A percentile compares a stretch with the other conserved stretches of the same genome.
These are phyloP conservation scores for Scaptomyza tumidula DNA, from an alignment of 2,888 invertebrate genomes.

Conservation along the genomic window DNA sequence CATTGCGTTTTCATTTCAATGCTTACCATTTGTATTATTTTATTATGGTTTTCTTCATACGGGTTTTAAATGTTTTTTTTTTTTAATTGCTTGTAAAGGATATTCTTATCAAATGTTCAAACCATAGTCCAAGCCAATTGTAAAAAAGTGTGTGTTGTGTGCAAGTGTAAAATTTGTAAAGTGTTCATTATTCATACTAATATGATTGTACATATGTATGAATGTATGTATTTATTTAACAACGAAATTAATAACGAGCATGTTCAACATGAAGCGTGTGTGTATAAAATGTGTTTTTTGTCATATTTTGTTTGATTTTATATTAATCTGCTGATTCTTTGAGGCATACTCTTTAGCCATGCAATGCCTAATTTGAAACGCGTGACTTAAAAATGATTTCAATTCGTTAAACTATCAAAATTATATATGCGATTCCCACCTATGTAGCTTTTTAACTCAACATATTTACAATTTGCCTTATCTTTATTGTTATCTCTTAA, in stretches of 20 bases:
- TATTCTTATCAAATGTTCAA: conserved; percentile 58
- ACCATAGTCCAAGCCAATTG: conserved; percentile 59
- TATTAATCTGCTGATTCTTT: conserved; percentile 55
- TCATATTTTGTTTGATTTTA: conserved; percentile 26
- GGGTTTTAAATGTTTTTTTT: conserved; percentile 19
- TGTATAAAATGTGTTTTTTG: conserved; percentile 70
- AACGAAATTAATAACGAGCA: conserved; percentile 71
- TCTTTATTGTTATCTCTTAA: conserved; percentile 61
- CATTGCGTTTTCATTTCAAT: conserved; percentile 63
- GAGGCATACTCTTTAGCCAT: conserved; percentile 46
- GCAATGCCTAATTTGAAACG: conserved; percentile 42
- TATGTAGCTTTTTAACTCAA: conserved; percentile 37
- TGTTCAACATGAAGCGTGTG: conserved; percentile 67
- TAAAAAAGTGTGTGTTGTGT: conserved; percentile 54
- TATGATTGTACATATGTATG: conserved; percentile 45
- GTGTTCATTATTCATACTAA: conserved; percentile 30
- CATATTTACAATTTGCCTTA: conserved; percentile 64
- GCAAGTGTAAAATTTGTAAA: conserved; percentile 46
- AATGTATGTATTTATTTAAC: conserved; percentile 50
- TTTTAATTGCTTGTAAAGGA: conserved; percentile 60
- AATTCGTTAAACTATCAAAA: conserved; percentile 72
- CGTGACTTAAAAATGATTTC: conserved; percentile 53
- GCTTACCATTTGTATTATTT: conserved; percentile 51
- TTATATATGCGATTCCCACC: conserved; percentile 53
- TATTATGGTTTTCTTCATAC: conserved; percentile 21